Evolutionary conservation across 2,888 invertebrate genomes (phyloP).

Genomic region (Gibbula magus): DNA sequence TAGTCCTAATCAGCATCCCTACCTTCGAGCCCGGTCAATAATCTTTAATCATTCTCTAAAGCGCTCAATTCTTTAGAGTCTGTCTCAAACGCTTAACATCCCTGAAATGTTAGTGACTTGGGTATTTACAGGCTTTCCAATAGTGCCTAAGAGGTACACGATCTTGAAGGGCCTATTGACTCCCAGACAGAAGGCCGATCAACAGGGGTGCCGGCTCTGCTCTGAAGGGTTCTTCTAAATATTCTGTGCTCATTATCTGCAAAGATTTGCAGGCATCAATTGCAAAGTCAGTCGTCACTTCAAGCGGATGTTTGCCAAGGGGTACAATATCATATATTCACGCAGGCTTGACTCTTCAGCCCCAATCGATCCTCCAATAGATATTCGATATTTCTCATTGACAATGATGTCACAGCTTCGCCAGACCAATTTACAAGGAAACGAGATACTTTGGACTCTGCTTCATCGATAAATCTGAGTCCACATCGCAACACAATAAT

Average conservation of each 20-base stretch:
- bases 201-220: neutral
- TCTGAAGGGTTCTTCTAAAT: neutral
- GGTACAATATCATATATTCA: constrained; percentile 13
- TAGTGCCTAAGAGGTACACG: neutral
- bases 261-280: constrained; percentile 13
- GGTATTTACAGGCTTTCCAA: neutral
- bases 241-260: neutral
- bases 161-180: neutral
- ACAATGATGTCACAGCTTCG: constrained; percentile 6
- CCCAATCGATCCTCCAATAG: neutral
- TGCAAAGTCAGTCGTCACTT: neutral
- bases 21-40: constrained; percentile 16
- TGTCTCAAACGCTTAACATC: neutral
- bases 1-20: neutral
- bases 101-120: constrained; percentile 13
- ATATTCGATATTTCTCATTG: constrained; percentile 22
- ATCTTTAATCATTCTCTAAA: constrained; percentile 23
- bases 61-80: constrained; percentile 17
- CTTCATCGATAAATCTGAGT: neutral
- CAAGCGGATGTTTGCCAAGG: neutral
- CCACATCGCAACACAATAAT: constrained; percentile 9
- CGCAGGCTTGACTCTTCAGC: neutral
- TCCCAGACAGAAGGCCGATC: neutral
- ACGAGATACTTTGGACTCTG: neutral
- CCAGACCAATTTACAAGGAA: constrained; percentile 15